Evolutionary conservation across 2,888 invertebrate genomes (phyloP), one percentile per base, ranked within the genome.

Genomic region (Tromatobia lineatoria): DNA sequence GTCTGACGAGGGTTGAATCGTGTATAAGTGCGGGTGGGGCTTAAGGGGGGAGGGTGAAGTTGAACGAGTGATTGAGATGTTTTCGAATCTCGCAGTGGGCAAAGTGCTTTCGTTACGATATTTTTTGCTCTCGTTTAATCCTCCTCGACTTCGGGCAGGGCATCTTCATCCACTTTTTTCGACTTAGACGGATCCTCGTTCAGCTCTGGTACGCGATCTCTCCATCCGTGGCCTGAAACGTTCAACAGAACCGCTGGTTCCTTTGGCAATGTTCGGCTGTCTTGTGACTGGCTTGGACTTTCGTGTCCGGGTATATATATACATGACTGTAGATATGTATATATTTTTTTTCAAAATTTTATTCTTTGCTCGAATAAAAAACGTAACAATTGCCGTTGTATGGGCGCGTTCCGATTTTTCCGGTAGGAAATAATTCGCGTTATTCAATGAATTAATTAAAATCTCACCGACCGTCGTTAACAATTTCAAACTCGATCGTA

Each of bases 201-300:
- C 88, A 94, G 93, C 91, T 94, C 93, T 86, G 93, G 93, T 87
- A 94, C 92, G 90, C 93, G 93, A 88, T 92, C 91, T 90, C 93
- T 92, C 93, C 93, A 93, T 88, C 93, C 92, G 87, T 91, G 91
- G 93, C 93, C 93, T 93, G 93, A 93, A 93, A 93, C 90, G 91
- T 93, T 92, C 90, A 93, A 90, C 78, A 92, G 90, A 91, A 90
- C 90, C 88, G 86, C 89, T 90, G 87, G 89, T 88, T 89, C 90
- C 87, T 87, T 86, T 89, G 87, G 88, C 86, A 74, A 85, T 87
- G 85, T 86, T 87, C 86, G 84, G 81, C 77, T 74, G 23, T 76
- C 80, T 81, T 61, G 47, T 70, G 64, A 82, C 69, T 76, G 77
- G 57, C 61, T 73, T 67, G 79, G 80, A 83, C 80, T 88, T 86